Evolutionary conservation across 2,797 vertebrate genomes (phyloP).

Genomic region (Cichlasoma orientale): DNA sequence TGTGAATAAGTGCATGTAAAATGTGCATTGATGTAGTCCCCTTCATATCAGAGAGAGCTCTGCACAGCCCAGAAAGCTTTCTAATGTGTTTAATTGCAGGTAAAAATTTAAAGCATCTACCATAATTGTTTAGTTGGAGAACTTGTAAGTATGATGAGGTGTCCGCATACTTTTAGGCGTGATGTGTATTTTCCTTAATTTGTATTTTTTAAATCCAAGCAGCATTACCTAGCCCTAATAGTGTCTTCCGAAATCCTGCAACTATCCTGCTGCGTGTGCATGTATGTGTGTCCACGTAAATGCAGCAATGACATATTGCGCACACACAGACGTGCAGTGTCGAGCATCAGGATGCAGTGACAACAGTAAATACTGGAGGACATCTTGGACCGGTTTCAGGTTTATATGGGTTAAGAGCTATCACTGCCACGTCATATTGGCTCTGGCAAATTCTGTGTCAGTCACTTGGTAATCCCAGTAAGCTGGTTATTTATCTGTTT

Average conservation of each 20-base stretch:
- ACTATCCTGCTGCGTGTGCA: neutral
- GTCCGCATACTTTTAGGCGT: neutral
- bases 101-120: too few species aligned
- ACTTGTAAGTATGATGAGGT: neutral
- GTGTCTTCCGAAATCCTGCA: neutral
- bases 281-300: slow-evolving; percentile 10
- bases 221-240: neutral
- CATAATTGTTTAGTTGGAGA: neutral
- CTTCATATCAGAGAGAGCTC: neutral
- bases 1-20: neutral
- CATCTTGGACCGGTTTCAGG: slow-evolving; percentile 72
- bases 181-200: neutral
- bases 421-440: slow-evolving; percentile 74
- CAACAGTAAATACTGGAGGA: slow-evolving; percentile 59
- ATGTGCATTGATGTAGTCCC: neutral
- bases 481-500: slow-evolving; percentile 81
- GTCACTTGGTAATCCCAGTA: slow-evolving; percentile 81
- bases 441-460: slow-evolving; percentile 75
- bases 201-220: neutral
- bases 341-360: slow-evolving; percentile 35
- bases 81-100: neutral
- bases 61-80: neutral
- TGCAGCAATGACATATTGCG: neutral
- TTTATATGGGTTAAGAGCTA: slow-evolving; percentile 77
- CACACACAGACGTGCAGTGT: neutral